phyloP scores from a whole-genome alignment of 2,888 invertebrate genomes.

The Protodeltote pygarga region DNA sequence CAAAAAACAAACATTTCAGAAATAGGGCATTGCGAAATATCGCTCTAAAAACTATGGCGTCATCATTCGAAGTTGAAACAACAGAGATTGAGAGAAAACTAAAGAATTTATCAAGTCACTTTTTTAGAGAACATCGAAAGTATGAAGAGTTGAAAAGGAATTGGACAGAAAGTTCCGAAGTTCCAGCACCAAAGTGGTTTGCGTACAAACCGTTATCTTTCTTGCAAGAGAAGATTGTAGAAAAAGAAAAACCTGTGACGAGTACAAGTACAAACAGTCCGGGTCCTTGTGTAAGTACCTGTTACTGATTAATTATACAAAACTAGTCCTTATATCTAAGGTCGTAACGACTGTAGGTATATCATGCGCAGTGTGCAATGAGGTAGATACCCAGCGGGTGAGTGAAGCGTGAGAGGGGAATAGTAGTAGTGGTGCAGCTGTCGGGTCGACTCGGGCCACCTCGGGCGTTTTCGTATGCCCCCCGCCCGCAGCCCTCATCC shows the following conservation, averaged over 20 bases:
- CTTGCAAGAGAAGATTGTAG: conserved; percentile 33
- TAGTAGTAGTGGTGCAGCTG: too few species aligned
- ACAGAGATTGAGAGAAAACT: conserved; percentile 43
- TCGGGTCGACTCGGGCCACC: too few species aligned
- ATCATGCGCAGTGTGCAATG: too few species aligned
- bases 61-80: conserved; percentile 43
- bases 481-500: too few species aligned
- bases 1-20: conserved; percentile 43
- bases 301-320: conserved; percentile 29
- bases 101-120: conserved; percentile 36
- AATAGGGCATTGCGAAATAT: conserved; percentile 47
- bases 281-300: conserved; percentile 31
- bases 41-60: conserved; percentile 42
- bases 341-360: too few species aligned
- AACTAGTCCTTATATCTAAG: too few species aligned
- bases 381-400: too few species aligned
- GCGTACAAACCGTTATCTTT: conserved; percentile 41
- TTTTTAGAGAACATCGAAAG: conserved; percentile 39
- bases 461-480: too few species aligned
- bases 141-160: conserved; percentile 43
- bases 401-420: too few species aligned
- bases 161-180: conserved; percentile 33
- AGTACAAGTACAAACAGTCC: conserved; percentile 32
- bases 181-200: conserved; percentile 41
- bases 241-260: too few species aligned